Conservation (phyloP, 2,888 invertebrate genomes). For the Julus scandinavius region DNA sequence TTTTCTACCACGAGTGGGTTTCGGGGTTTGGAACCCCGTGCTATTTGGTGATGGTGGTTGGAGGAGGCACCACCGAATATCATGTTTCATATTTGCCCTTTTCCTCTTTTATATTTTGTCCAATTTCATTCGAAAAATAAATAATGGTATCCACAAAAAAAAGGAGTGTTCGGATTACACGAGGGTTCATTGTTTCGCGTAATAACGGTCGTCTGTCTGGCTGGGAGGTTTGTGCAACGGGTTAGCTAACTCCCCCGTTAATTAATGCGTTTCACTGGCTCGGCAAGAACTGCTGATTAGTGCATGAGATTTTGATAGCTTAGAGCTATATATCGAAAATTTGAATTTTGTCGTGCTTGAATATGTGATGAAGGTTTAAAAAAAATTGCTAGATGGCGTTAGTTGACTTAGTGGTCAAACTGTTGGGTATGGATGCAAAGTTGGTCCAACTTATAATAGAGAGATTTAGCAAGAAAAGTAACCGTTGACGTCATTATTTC, state of each 20-base stretch:
- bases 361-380: too few relatives aligned
- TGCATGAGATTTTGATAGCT: too few relatives aligned
- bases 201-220: not conserved
- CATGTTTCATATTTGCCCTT: not conserved
- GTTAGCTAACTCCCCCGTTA: not conserved
- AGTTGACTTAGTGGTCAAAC: too few relatives aligned
- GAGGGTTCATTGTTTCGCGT: not conserved
- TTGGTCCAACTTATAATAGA: too few relatives aligned
- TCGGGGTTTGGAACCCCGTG: not conserved
- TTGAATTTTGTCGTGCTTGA: too few relatives aligned
- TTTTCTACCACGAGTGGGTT: not conserved
- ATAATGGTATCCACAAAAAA: not conserved
- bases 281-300: not conserved
- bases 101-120: not conserved
- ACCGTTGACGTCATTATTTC: too few relatives aligned
- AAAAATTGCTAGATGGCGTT: too few relatives aligned
- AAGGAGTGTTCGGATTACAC: not conserved
- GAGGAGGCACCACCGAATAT: not conserved
- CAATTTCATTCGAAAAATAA: not conserved
- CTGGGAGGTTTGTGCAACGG: not conserved
- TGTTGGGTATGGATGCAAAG: too few relatives aligned
- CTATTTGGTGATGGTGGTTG: too few relatives aligned
- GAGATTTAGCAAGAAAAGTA: too few relatives aligned
- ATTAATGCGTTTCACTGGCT: not conserved
- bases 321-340: too few relatives aligned